Conservation (phyloP, 2,888 invertebrate genomes). For the Cantharis rufa region DNA sequence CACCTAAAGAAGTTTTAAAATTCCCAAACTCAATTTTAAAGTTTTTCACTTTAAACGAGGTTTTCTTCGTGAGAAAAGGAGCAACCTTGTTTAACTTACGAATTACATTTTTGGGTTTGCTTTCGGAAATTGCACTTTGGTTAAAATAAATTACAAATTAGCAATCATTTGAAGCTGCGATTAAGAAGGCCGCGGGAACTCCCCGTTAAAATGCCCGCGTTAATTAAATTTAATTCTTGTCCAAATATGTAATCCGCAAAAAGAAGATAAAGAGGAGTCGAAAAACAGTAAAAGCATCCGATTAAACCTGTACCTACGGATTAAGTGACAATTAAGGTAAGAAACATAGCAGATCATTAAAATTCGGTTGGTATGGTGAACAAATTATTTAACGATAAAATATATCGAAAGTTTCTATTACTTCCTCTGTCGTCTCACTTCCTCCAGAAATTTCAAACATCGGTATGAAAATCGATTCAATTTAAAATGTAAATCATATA, state of each 20-base stretch:
- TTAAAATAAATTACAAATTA: background rate
- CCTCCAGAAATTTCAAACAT: background rate
- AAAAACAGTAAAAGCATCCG: background rate
- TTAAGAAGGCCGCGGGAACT: background rate
- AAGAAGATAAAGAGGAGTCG: background rate
- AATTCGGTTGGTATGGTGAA: background rate
- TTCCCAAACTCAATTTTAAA: conserved; percentile 1
- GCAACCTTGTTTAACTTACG: background rate
- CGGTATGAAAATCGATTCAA: background rate
- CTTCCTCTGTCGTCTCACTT: background rate
- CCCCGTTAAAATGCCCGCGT: background rate
- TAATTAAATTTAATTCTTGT: background rate
- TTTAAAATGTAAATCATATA: background rate
- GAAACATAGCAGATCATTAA: background rate
- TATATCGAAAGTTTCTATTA: background rate
- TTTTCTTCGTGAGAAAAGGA: background rate
- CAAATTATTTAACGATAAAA: background rate
- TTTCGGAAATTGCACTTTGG: background rate
- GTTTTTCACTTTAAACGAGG: background rate
- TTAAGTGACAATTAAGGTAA: background rate
- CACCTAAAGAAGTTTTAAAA: background rate
- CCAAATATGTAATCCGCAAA: background rate
- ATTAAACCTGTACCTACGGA: background rate
- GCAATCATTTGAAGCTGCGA: background rate
- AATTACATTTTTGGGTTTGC: background rate